Evolutionary conservation across 2,797 vertebrate species (phyloP).

Genomic region (Phoxinus dragarum): DNA sequence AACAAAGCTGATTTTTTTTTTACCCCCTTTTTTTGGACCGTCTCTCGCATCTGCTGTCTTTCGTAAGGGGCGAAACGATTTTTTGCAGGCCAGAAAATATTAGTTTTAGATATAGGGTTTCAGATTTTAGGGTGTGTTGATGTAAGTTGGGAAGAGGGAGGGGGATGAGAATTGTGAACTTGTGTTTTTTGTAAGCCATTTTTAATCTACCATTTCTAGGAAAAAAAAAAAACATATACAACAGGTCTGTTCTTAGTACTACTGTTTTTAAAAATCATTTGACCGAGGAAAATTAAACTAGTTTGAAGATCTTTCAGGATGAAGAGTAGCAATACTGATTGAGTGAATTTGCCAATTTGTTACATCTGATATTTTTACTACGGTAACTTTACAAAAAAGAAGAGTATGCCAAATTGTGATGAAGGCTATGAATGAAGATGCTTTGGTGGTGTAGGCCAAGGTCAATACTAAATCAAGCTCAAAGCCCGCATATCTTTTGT

Average conservation of each 20-base stretch:
- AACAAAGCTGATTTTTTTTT: slow-evolving; percentile 28
- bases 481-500: slow-evolving; percentile 48
- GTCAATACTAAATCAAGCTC: slow-evolving; percentile 1
- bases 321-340: slow-evolving; percentile 64
- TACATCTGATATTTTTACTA: slow-evolving; percentile 55
- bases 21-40: slow-evolving; percentile 18
- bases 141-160: slow-evolving; percentile 34
- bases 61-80: slow-evolving; percentile 24
- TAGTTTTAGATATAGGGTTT: slow-evolving; percentile 45
- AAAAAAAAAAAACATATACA: not conserved
- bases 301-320: slow-evolving; percentile 40
- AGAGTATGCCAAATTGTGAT: not conserved
- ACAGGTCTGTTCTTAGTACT: slow-evolving; percentile 42
- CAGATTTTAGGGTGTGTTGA: slow-evolving; percentile 49
- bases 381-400: slow-evolving; percentile 25
- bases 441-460: slow-evolving; percentile 18
- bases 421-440: slow-evolving; percentile 5
- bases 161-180: slow-evolving; percentile 29
- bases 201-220: slow-evolving; percentile 53
- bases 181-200: slow-evolving; percentile 56
- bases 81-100: slow-evolving; percentile 46
- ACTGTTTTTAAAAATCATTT: slow-evolving; percentile 50
- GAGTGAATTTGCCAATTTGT: slow-evolving; percentile 62
- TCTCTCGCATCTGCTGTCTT: slow-evolving; percentile 27
- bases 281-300: slow-evolving; percentile 35